Percentiles rank a stretch among this genome's conserved stretches.
Conservation (phyloP, 2,113 vertebrate species). For the Epinephelus lanceolatus region DNA sequence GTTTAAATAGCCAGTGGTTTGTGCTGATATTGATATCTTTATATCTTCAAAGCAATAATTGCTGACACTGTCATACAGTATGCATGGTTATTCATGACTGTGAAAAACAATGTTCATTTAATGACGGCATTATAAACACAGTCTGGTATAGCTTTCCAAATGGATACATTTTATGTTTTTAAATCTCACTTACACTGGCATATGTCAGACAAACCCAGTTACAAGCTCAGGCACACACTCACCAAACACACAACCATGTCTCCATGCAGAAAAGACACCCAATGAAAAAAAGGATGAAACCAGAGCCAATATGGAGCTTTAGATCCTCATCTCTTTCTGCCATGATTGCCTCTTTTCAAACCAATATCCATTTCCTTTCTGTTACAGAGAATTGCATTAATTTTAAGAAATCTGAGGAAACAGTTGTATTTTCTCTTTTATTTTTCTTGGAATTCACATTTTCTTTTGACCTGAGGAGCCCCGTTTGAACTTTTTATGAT, state of each 20-base stretch:
- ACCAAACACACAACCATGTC: constrained; percentile 13
- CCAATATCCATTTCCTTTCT: constrained; percentile 33
- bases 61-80: neutral
- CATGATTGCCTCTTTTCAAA: constrained; percentile 70
- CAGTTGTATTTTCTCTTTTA: constrained; percentile 44
- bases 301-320: constrained; percentile 36
- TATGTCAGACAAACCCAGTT: neutral
- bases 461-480: constrained; percentile 10
- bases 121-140: neutral
- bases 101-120: neutral
- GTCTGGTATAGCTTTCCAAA: neutral
- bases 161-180: neutral
- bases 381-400: constrained; percentile 48
- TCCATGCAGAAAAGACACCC: constrained; percentile 38
- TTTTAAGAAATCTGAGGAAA: constrained; percentile 52
- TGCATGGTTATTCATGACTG: neutral
- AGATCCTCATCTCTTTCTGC: constrained; percentile 53
- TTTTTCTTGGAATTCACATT: constrained; percentile 42
- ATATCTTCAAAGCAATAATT: constrained; percentile 3
- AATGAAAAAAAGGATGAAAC: constrained; percentile 48
- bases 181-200: constrained; percentile 7
- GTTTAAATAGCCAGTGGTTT: constrained; percentile 4
- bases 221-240: neutral
- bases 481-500: constrained; percentile 13
- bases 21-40: constrained; percentile 24